Conservation (phyloP, 2,113 vertebrate species). For the Hemiscyllium ocellatum region DNA sequence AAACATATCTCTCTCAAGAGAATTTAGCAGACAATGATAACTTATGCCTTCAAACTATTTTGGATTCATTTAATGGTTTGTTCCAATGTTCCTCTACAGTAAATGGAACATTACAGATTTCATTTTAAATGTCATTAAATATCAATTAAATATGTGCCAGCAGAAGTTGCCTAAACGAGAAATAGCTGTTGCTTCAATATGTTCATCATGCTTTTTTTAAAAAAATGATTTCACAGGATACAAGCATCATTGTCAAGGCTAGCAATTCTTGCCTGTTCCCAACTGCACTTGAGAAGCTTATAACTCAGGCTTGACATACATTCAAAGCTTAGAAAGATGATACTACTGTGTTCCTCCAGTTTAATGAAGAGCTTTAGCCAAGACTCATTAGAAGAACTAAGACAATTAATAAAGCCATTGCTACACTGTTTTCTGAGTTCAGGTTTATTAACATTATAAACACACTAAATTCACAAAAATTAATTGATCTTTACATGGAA, state of each 20-base stretch:
- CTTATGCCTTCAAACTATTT: background rate
- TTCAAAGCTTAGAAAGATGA: background rate
- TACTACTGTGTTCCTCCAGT: background rate
- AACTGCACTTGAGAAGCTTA: background rate
- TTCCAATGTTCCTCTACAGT: background rate
- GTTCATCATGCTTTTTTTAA: background rate
- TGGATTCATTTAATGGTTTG: background rate
- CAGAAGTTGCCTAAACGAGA: background rate
- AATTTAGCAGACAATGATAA: background rate
- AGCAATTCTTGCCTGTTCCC: background rate
- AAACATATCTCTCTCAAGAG: background rate
- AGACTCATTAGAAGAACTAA: background rate
- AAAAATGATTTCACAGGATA: background rate
- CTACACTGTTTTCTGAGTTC: background rate
- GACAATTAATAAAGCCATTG: background rate
- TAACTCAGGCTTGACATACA: background rate
- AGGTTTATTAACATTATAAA: background rate
- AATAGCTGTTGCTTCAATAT: background rate
- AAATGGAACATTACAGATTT: background rate
- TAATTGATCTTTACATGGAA: background rate
- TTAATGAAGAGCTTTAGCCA: background rate
- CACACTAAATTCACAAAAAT: background rate
- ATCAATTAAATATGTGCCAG: background rate
- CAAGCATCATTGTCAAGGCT: background rate
- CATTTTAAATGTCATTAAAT: background rate